Evolutionary conservation across 2,113 vertebrate genomes (phyloP).

Genomic region (Microcebus ravelobensis): DNA sequence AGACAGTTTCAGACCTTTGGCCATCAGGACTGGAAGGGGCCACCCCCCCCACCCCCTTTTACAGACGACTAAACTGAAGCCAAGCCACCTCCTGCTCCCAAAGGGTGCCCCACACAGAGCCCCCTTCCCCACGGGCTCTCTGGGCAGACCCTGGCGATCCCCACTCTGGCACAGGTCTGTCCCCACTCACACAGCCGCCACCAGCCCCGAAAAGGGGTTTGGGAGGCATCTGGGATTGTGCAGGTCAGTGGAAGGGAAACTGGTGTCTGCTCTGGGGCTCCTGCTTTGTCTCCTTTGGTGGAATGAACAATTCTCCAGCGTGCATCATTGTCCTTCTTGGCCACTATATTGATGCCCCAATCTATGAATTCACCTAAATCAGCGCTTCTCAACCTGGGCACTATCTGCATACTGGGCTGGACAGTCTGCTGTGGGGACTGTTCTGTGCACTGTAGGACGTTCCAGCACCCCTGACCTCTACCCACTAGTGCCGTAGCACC

Average conservation of each 20-base stretch:
- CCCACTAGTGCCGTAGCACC: neutral
- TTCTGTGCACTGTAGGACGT: neutral
- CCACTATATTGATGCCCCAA: neutral
- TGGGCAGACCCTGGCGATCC: neutral
- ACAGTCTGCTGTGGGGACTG: neutral
- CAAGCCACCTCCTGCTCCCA: neutral
- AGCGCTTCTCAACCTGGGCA: neutral
- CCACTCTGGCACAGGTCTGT: neutral
- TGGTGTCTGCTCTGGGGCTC: neutral
- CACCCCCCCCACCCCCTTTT: neutral
- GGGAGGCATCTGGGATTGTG: neutral
- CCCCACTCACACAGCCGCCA: neutral
- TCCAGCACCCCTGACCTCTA: neutral
- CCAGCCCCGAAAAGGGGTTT: neutral
- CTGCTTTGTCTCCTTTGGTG: neutral
- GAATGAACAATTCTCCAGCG: neutral
- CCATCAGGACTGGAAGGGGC: neutral
- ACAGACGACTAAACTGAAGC: neutral
- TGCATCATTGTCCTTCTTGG: neutral
- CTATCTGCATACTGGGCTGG: neutral
- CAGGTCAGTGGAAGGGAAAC: neutral
- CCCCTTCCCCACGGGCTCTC: neutral
- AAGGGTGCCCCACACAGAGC: neutral
- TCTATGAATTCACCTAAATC: neutral
- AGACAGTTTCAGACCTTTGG: neutral